These are phyloP conservation scores for Tokudaia muenninki DNA, from an alignment of 2,797 vertebrate genomes.

Conservation along the genomic window DNA sequence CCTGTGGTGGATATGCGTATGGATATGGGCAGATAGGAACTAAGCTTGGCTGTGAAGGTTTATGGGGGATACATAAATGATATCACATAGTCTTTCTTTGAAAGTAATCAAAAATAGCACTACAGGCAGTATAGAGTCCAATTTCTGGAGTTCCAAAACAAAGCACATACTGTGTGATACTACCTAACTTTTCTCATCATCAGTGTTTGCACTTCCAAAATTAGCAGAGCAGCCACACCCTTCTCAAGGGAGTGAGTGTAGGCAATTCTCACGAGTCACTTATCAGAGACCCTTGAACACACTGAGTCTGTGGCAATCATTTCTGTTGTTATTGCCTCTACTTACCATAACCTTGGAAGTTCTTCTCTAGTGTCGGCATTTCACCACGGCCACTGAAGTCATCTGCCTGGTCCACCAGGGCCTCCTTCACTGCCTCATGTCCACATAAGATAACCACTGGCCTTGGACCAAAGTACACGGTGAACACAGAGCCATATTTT, in stretches of 20 bases:
- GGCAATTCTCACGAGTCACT: neutral
- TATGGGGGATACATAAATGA: neutral
- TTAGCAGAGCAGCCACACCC: neutral
- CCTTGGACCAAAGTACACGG: constrained; percentile 86
- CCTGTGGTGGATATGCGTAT: no score
- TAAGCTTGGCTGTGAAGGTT: neutral
- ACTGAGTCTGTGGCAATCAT: neutral
- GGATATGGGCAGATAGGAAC: neutral
- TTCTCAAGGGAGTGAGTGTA: neutral
- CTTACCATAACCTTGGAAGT: constrained; percentile 88
- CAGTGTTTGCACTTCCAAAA: neutral
- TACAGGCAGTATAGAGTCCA: neutral
- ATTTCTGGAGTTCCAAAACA: neutral
- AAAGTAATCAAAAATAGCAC: neutral
- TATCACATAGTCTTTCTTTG: no score
- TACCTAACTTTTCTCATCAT: neutral
- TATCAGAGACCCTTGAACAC: neutral
- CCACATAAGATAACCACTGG: constrained; percentile 88
- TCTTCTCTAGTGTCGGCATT: constrained; percentile 82
- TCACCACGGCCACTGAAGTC: constrained; percentile 87
- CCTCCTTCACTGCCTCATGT: constrained; percentile 87
- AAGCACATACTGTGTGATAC: neutral
- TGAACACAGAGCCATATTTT: constrained; percentile 88
- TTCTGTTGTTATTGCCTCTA: neutral
- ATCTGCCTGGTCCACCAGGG: constrained; percentile 86